Conservation (phyloP, 2,113 vertebrate genomes). For the Seriola quinqueradiata region DNA sequence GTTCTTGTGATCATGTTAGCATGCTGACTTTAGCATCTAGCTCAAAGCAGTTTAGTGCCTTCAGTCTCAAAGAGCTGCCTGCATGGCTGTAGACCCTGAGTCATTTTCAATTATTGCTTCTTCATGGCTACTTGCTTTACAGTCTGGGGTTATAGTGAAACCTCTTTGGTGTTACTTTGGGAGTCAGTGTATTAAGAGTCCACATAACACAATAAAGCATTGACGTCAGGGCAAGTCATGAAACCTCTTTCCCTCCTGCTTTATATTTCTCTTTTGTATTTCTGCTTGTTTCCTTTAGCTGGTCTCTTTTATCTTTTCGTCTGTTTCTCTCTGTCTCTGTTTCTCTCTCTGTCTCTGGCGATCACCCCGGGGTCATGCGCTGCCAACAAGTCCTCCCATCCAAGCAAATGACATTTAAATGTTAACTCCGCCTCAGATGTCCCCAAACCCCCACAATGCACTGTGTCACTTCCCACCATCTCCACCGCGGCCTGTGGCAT, state of each 20-base stretch:
- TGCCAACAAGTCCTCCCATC: constrained; percentile 67
- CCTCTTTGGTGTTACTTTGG: not conserved
- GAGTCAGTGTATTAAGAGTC: not conserved
- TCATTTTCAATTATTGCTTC: not conserved
- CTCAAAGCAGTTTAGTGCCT: not conserved
- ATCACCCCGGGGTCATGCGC: constrained; percentile 39
- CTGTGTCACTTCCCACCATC: constrained; percentile 51
- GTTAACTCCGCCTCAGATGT: constrained; percentile 70
- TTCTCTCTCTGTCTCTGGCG: constrained; percentile 19
- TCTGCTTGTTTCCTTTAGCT: constrained; percentile 10
- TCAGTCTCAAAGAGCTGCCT: too few relatives aligned
- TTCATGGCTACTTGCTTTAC: too few relatives aligned
- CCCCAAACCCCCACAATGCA: constrained; percentile 57
- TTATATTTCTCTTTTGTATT: not conserved
- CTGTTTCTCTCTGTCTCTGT: not conserved
- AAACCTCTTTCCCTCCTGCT: not conserved
- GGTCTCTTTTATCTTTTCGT: constrained; percentile 28
- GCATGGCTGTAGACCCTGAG: not conserved
- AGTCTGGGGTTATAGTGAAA: not conserved
- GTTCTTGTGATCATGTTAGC: not conserved
- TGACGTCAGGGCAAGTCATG: not conserved
- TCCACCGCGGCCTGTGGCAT: not conserved
- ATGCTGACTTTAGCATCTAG: not conserved
- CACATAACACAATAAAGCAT: not conserved
- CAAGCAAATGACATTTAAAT: constrained; percentile 81